These are phyloP conservation scores for Microcebus lehilahytsara DNA, from an alignment of 2,113 vertebrate species.

Conservation along the genomic window DNA sequence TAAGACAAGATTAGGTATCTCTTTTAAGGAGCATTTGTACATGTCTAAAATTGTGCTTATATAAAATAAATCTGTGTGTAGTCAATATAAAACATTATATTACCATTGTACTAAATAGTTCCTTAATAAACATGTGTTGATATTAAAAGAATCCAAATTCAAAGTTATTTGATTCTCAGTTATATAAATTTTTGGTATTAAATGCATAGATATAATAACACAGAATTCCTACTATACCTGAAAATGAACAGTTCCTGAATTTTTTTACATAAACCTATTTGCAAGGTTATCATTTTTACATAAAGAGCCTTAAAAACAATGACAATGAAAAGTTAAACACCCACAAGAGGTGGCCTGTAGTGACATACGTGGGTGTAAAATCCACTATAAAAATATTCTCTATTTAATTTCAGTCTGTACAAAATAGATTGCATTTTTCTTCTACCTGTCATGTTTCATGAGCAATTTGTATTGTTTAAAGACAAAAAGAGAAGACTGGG, in stretches of 20 bases:
- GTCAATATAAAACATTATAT: not conserved
- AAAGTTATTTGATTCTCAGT: not conserved
- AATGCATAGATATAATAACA: not conserved
- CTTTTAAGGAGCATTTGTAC: not conserved
- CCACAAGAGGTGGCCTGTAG: not conserved
- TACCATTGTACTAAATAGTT: not conserved
- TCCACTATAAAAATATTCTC: not conserved
- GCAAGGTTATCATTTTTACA: conserved; percentile 32
- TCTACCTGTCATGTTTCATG: not conserved
- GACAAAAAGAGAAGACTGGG: not conserved
- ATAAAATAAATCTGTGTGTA: not conserved
- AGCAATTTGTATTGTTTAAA: not conserved
- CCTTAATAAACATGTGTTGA: not conserved
- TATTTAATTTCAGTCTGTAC: not conserved
- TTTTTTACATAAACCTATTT: conserved; percentile 10
- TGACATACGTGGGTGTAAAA: not conserved
- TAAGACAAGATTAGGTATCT: not conserved
- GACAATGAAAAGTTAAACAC: not conserved
- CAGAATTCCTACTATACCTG: not conserved
- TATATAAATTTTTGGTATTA: not conserved
- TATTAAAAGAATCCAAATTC: not conserved
- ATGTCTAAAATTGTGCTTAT: not conserved
- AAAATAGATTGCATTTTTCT: not conserved
- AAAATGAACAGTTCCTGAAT: not conserved
- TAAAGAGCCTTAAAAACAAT: conserved; percentile 13